Conservation (phyloP, 2,113 vertebrate genomes). For the Leucosticte australis region DNA sequence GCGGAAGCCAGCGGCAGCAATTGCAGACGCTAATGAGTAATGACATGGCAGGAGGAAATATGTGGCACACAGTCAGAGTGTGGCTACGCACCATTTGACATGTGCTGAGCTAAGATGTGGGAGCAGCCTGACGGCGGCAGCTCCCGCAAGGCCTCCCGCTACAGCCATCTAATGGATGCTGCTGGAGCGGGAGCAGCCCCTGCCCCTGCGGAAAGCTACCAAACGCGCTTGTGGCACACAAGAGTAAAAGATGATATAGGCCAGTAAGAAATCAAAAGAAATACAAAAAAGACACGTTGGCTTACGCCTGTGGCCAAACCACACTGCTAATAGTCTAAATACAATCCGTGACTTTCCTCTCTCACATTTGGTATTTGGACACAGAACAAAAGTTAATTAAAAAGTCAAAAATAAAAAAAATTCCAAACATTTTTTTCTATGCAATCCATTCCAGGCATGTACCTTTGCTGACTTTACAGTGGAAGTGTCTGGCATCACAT, state of each 20-base stretch:
- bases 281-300: neutral
- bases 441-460: neutral
- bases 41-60: constrained; percentile 34
- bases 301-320: neutral
- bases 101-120: neutral
- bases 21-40: constrained; percentile 11
- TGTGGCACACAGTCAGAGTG: neutral
- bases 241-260: neutral
- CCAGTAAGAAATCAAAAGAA: neutral
- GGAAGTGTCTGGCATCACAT: neutral
- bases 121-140: fast-evolving
- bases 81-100: neutral
- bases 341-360: neutral
- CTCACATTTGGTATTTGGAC: neutral
- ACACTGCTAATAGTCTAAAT: neutral
- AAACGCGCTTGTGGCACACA: fast-evolving
- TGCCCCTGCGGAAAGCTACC: neutral
- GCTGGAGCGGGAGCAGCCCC: neutral
- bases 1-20: neutral
- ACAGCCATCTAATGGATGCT: neutral
- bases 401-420: neutral
- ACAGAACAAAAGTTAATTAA: neutral
- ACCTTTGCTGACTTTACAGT: neutral
- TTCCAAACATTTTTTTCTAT: neutral
- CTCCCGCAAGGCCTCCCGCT: neutral